Evolutionary conservation across 35 echinoderm and acorn worm species (phyloP), one percentile per base, ranked within the genome.

Genomic region (Strongylocentrotus purpuratus): DNA sequence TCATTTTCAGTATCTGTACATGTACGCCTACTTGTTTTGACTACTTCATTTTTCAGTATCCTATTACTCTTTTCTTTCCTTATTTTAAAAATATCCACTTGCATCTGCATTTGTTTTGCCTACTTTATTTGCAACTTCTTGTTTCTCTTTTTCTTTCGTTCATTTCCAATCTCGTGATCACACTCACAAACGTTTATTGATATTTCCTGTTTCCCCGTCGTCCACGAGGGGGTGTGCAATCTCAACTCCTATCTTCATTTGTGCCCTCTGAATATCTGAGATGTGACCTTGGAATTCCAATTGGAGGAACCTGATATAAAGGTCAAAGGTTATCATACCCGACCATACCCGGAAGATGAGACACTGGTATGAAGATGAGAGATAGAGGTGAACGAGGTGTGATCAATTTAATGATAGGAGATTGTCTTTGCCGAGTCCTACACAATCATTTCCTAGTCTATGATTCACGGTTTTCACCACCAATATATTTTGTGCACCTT

Each of bases 141-240:
- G 22, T 78, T n/a, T 78, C 65, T 78, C 65, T 78, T 28, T 59
- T 0, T 12, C 52, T 7, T n/a, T 78, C 65, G n/a, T 78, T 78
- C 65, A 78, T n/a, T 28, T 5, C 18, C 65, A 78, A 78, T 28
- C 65, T 78, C 22, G 0, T 22, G 18, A 78, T 78, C 65, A 78
- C 65, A 78, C 65, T 78, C 65, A 78, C 65, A 78, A 78, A 78
- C 65, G 28, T 78, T 78, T n/a, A 28, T 78, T 78, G 65, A 78
- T 78, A 78, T 78, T 78, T 78, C 65, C 65, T 78, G 65, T 78
- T 78, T 28, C 65, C 65, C 7, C 25, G 7, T 28, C 25, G 20
- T 41, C 35, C 35, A 41, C 35, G 35, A 41, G 28, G 65, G 5
- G 20, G 65, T 78, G 65, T 28, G 20, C 20, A 78, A 78, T 78